Conservation (phyloP, 2,113 vertebrate species). For the Tragelaphus buxtoni region DNA sequence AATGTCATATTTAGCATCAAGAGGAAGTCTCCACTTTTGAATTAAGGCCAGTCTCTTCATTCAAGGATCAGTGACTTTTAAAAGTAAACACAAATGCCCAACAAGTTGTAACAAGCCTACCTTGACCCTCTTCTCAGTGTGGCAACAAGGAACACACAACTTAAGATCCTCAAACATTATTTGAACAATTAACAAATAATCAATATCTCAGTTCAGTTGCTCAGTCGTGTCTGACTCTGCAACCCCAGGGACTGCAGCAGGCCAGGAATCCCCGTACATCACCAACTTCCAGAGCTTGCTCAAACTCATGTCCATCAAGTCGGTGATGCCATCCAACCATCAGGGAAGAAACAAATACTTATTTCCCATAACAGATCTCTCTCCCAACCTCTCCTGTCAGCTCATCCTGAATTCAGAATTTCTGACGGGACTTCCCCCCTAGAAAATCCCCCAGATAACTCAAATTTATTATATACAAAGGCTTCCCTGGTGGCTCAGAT, state of each 20-base stretch:
- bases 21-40: not conserved
- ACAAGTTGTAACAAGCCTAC: constrained; percentile 51
- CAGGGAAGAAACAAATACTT: not conserved
- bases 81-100: constrained; percentile 23
- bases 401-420: not conserved
- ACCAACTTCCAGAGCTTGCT: not conserved
- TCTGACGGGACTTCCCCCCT: too few relatives aligned
- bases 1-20: not conserved
- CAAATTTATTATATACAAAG: not conserved
- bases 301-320: not conserved
- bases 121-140: not conserved
- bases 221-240: not conserved
- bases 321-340: not conserved
- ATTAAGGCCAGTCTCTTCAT: not conserved
- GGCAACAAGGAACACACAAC: not conserved
- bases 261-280: not conserved
- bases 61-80: not conserved
- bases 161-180: not conserved
- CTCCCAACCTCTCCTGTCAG: not conserved
- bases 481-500: not conserved
- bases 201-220: not conserved
- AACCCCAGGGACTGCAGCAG: not conserved
- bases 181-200: not conserved
- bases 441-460: not conserved
- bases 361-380: not conserved